Evolutionary conservation across 2,797 vertebrate genomes (phyloP).

Genomic region (Synanceia verrucosa): DNA sequence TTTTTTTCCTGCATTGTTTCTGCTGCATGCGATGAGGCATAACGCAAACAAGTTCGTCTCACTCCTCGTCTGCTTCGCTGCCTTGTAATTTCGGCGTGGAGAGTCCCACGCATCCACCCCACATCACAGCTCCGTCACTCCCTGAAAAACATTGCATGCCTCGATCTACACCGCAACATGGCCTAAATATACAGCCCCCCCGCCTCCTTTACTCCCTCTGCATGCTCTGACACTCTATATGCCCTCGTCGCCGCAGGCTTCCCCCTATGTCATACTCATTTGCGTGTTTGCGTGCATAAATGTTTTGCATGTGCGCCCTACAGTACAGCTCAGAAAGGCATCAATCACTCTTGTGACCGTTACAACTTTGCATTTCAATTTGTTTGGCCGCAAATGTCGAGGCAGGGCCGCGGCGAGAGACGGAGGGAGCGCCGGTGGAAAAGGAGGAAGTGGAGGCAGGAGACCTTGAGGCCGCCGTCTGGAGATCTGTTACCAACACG

Average conservation of each 20-base stretch:
- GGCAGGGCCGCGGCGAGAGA: slow-evolving; percentile 43
- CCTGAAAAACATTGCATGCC: slow-evolving; percentile 72
- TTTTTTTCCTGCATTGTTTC: slow-evolving; percentile 65
- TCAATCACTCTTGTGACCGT: slow-evolving; percentile 69
- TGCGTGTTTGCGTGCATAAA: slow-evolving; percentile 54
- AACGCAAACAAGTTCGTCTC: slow-evolving; percentile 73
- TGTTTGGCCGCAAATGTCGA: slow-evolving; percentile 62
- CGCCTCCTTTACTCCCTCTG: slow-evolving; percentile 27
- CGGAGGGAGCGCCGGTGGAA: slow-evolving; percentile 32
- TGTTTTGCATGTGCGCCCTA: slow-evolving; percentile 45
- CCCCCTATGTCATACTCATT: slow-evolving; percentile 36
- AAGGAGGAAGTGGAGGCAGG: slow-evolving; percentile 62
- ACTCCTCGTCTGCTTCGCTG: slow-evolving; percentile 50
- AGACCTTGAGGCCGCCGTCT: slow-evolving; percentile 67
- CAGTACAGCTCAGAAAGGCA: slow-evolving; percentile 59
- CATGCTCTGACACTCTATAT: slow-evolving; percentile 64
- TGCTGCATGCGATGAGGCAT: slow-evolving; percentile 60
- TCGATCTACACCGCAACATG: slow-evolving; percentile 62
- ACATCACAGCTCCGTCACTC: slow-evolving; percentile 75
- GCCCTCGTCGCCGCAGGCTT: slow-evolving; percentile 46
- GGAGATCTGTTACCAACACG: slow-evolving; percentile 63
- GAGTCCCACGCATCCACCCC: slow-evolving; percentile 62
- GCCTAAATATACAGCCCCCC: slow-evolving; percentile 72
- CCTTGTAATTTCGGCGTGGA: slow-evolving; percentile 76
- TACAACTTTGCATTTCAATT: slow-evolving; percentile 68